Evolutionary conservation across 2,113 vertebrate species (phyloP).

Genomic region (Eclectus roratus): DNA sequence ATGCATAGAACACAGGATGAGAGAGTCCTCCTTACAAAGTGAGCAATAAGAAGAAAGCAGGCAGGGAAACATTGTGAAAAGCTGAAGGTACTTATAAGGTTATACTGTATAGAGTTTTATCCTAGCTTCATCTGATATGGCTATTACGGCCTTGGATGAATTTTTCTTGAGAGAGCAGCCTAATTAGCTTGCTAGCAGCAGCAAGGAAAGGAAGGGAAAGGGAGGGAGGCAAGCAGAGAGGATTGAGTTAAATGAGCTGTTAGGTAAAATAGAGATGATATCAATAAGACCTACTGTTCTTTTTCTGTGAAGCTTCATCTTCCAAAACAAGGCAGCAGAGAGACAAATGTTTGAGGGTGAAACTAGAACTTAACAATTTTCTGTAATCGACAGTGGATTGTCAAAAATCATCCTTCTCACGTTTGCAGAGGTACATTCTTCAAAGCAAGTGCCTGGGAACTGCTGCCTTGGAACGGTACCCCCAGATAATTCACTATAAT

Average conservation of each 20-base stretch:
- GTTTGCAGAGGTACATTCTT: constrained; percentile 23
- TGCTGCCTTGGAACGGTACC: not conserved
- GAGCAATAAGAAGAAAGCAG: constrained; percentile 3
- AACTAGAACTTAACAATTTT: constrained; percentile 54
- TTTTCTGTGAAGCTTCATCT: constrained; percentile 38
- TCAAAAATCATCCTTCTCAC: constrained; percentile 5
- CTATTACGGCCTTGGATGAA: constrained; percentile 15
- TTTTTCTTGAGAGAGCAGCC: constrained; percentile 65
- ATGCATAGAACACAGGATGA: not conserved
- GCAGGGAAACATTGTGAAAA: constrained; percentile 28
- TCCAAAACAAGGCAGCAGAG: constrained; percentile 44
- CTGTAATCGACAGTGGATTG: constrained; percentile 26
- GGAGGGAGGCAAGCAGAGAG: not conserved
- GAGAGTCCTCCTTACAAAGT: not conserved
- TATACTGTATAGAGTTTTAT: constrained; percentile 30
- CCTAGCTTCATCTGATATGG: constrained; percentile 51
- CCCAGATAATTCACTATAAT: constrained; percentile 33
- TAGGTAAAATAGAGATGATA: constrained; percentile 34
- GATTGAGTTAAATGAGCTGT: constrained; percentile 40
- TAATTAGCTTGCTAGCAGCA: constrained; percentile 62
- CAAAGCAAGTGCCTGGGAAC: constrained; percentile 37
- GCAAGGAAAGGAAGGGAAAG: not conserved
- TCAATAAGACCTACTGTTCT: constrained; percentile 45
- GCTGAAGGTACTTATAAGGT: constrained; percentile 5
- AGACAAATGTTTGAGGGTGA: constrained; percentile 27